Evolutionary conservation across 2,113 vertebrate genomes (phyloP).

Genomic region (Gymnorhina tibicen): DNA sequence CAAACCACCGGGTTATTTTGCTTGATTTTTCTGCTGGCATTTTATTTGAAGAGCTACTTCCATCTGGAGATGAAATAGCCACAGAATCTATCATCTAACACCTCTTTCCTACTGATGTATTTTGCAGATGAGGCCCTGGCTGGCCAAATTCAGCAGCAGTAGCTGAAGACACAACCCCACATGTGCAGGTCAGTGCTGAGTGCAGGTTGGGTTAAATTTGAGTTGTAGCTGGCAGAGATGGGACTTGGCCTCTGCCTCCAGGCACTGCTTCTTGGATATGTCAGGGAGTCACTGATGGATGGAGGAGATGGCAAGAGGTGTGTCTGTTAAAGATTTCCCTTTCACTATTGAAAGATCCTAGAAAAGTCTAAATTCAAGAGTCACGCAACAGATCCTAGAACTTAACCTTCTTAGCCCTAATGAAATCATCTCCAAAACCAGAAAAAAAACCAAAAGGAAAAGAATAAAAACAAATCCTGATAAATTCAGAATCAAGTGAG

Average conservation of each 20-base stretch:
- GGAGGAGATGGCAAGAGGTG: not conserved
- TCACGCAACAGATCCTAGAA: not conserved
- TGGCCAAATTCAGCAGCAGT: not conserved
- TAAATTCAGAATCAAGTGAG: not conserved
- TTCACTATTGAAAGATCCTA: not conserved
- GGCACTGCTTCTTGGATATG: not conserved
- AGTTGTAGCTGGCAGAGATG: not conserved
- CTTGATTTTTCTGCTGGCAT: not conserved
- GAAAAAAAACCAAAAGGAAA: not conserved
- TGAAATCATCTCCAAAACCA: not conserved
- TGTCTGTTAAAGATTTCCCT: not conserved
- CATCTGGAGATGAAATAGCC: not conserved
- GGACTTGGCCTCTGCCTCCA: not conserved
- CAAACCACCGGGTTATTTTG: not conserved
- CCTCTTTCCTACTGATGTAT: conserved; percentile 1
- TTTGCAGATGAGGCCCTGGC: not conserved
- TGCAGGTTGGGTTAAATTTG: not conserved
- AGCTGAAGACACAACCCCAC: not conserved
- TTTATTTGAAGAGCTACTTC: not conserved
- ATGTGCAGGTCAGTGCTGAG: not conserved
- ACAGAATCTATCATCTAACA: not conserved
- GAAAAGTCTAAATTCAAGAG: not conserved
- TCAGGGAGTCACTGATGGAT: not conserved
- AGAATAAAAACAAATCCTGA: not conserved
- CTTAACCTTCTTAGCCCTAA: not conserved